Evolutionary conservation across 2,888 invertebrate genomes (phyloP), one percentile per base, ranked within the genome.

Genomic region (Cantharis rufa): DNA sequence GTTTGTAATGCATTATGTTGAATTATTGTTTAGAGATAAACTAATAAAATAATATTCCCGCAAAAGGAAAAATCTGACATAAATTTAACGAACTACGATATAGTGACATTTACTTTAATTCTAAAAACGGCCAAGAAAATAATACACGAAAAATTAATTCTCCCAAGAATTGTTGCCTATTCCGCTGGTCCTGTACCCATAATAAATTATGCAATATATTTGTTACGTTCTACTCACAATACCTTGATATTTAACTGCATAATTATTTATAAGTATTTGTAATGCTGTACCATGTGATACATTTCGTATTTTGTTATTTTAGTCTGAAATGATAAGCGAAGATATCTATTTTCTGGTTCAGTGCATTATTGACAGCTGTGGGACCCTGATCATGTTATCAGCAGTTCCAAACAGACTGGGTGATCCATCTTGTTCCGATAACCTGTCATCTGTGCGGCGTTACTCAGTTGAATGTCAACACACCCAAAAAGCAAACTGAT

Each of bases 361-460:
- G 75, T 75, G 71, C 69, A 69, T 71, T 75, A 75, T 75, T 75
- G 77, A 77, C 77, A 77, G 77, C 74, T 77, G 74, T 74, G 74
- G 74, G 74, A 71, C 73, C 64, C 61, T 68, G 71, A 71, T 71
- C 74, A 21, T 48, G 48, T 74, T 77, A 77, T 77, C 77, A 74
- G 74, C 62, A 61, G 71, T 77, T 66, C 71, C 62, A 66, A 74
- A 77, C 63, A 62, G 74, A 73, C 73, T 64, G 68, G 73, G 80
- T 72, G 76, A 81, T 81, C 81, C 78, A 80, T 81, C 81, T 81
- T 81, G 74, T 70, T 76, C 78, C 78, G 80, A 81, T 81, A 80
- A 81, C 76, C 78, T 81, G 81, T 80, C 81, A 81, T 72, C 72
- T 72, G 74, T 76, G 76, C 81, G 81, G 80, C 81, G 74, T 78